phyloP scores from a whole-genome alignment of 2,797 vertebrate species.

The Arctocebus calabarensis region DNA sequence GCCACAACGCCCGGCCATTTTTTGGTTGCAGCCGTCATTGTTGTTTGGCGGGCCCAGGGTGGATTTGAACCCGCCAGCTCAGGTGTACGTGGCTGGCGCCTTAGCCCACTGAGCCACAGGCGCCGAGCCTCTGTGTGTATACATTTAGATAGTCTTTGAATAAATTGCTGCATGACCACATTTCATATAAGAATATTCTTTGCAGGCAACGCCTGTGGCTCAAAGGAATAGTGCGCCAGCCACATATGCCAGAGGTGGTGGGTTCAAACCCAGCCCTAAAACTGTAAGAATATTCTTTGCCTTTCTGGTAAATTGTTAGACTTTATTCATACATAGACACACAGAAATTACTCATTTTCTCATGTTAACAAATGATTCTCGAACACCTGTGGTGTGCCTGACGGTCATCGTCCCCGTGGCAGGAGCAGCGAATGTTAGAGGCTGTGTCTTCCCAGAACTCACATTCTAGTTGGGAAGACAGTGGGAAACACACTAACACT shows the following conservation, averaged over 20 bases:
- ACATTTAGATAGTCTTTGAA: neutral
- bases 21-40: too few species aligned
- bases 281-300: constrained; percentile 30
- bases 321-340: neutral
- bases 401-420: neutral
- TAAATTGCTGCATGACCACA: neutral
- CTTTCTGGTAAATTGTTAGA: constrained; percentile 39
- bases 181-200: constrained; percentile 42
- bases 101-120: too few species aligned
- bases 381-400: neutral
- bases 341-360: constrained; percentile 23
- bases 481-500: neutral
- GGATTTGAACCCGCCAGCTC: too few species aligned
- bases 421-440: neutral
- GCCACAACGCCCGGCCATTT: too few species aligned
- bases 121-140: neutral
- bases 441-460: neutral
- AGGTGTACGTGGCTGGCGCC: too few species aligned
- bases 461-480: neutral
- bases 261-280: too few species aligned
- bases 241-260: too few species aligned
- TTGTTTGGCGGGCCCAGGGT: too few species aligned
- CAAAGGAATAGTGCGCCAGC: too few species aligned
- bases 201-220: neutral
- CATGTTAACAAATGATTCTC: constrained; percentile 35